Evolutionary conservation across 2,888 invertebrate genomes (phyloP), one percentile per base, ranked within the genome.

Genomic region (Epistrophella euchroma): DNA sequence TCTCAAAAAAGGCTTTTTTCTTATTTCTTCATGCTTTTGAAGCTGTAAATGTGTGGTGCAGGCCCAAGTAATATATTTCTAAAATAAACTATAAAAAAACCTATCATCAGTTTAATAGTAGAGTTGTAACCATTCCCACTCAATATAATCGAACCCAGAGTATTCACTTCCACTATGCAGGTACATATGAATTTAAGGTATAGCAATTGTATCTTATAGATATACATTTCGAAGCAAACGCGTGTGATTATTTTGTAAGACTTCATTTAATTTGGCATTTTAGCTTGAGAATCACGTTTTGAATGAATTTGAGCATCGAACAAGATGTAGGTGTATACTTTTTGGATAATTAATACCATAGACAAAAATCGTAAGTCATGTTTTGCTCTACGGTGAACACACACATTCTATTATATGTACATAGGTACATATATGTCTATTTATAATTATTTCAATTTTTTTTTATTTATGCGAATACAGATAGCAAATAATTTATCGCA

Each of bases 301-400:
- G 32, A 66, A 66, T 66, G 66, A 47, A 66, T 66, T 7, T 35
- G 32, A 47, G 19, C 47, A 19, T 66, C 66, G 66, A 66, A 47
- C 3, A 66, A 47, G 66, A 66, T 66, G 66, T 66, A 66, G 66
- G 66, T 66, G 66, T 66, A 66, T 17, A 66, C 47, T 66, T 64
- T 64, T 47, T 2, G 6, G 19, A 66, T 66, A 66, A 66, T 66
- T 66, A 66, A 66, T 66, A 66, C 66, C 66, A 47, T 32, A 62
- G 43, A 43, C 25, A 43, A 43, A 43, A 62, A 43, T 43, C 62
- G 62, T 62, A 45, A 62, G 25, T 62, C 62, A 43, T 62, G 62
- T 62, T 2, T 17, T 32, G 1, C 2, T 19, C n/a, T n/a, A n/a
- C 2, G 11, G 35, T 58, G 60, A 37, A 40, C 15, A 62, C 40